phyloP scores from a whole-genome alignment of 2,113 vertebrate genomes.

The Heterochromis multidens region DNA sequence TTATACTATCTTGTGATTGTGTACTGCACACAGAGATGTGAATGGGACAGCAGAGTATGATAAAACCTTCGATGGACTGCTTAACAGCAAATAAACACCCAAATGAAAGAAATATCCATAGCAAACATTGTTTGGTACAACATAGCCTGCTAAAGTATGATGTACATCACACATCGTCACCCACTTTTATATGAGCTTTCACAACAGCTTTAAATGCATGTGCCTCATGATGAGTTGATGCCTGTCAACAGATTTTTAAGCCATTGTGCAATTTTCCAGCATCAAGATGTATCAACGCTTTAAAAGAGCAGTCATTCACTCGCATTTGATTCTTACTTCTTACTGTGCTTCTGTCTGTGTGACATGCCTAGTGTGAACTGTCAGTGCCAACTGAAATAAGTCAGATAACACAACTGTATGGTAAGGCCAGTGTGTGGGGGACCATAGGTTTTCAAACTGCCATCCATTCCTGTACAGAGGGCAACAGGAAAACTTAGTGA shows the following conservation, averaged over 20 bases:
- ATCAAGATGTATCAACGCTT: neutral
- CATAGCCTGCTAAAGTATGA: neutral
- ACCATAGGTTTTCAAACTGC: neutral
- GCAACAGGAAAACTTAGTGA: neutral
- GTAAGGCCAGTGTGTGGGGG: neutral
- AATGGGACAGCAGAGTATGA: neutral
- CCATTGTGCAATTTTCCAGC: neutral
- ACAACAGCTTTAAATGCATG: neutral
- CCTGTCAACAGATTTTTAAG: neutral
- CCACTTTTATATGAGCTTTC: rapidly evolving
- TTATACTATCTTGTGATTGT: neutral
- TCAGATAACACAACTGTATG: neutral
- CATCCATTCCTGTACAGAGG: neutral
- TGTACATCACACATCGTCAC: neutral
- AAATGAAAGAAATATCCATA: neutral
- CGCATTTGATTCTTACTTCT: neutral
- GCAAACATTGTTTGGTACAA: neutral
- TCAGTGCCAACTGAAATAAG: neutral
- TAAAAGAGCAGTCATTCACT: neutral
- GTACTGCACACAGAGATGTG: neutral
- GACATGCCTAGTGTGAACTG: neutral
- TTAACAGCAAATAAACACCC: neutral
- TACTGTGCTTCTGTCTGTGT: neutral
- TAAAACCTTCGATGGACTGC: neutral
- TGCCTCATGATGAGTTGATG: neutral